These are phyloP conservation scores for Drosophila eugracilis DNA, from an alignment of 1,140 invertebrate genomes.

Conservation along the genomic window DNA sequence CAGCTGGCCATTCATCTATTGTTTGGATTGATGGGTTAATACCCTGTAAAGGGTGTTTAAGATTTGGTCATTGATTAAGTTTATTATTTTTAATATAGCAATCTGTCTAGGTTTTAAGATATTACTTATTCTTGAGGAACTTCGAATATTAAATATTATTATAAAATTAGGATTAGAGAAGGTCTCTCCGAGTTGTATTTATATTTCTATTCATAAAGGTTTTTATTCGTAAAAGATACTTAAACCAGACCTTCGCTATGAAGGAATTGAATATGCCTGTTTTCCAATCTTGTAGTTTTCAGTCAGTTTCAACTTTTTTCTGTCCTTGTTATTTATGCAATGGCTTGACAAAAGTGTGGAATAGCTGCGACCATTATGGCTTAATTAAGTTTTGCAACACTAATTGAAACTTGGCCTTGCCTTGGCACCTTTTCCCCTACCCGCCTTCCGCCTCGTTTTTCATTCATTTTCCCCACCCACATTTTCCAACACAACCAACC, in stretches of 20 bases:
- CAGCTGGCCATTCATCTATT: slow-evolving; percentile 17
- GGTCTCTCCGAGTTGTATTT: not conserved
- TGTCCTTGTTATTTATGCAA: slow-evolving; percentile 65
- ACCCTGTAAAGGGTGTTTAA: not conserved
- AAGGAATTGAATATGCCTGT: not conserved
- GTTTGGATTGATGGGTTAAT: slow-evolving; percentile 4
- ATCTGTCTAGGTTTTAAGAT: no score
- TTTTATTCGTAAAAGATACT: no score
- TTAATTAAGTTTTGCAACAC: slow-evolving; percentile 76
- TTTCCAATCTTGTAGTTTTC: no score
- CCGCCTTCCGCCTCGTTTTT: no score
- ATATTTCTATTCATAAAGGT: no score
- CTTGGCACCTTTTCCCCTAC: not conserved
- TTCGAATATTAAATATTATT: no score
- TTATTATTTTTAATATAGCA: no score
- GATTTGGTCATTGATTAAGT: no score
- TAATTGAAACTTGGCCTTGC: slow-evolving; percentile 71
- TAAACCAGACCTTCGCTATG: no score
- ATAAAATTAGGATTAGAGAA: no score
- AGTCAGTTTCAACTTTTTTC: not conserved
- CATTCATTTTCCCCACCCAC: not conserved
- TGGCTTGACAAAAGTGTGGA: slow-evolving; percentile 22
- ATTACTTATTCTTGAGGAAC: no score
- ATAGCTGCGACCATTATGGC: slow-evolving; percentile 52
- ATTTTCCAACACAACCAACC: not conserved